A percentile compares a stretch with the other conserved stretches of the same genome.
Evolutionary conservation across 2,113 vertebrate genomes (phyloP).

Genomic region (Phrynosoma platyrhinos): DNA sequence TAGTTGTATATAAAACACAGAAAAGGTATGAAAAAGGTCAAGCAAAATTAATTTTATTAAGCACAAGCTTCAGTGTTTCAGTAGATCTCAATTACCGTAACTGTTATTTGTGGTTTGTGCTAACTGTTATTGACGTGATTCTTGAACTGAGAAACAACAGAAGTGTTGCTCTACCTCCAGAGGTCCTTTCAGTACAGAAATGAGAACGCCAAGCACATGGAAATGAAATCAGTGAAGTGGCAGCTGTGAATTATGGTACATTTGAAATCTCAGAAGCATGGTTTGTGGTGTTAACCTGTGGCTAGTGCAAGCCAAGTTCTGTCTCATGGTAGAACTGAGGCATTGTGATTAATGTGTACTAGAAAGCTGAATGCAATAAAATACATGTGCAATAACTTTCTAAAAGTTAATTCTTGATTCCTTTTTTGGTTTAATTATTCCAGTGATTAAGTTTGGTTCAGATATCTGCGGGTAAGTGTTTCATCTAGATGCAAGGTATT

Average conservation of each 20-base stretch:
- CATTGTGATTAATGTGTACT: background rate
- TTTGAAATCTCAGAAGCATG: background rate
- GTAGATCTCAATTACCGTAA: background rate
- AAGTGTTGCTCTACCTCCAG: background rate
- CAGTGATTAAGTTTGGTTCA: background rate
- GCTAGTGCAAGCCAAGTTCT: background rate
- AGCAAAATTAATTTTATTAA: background rate
- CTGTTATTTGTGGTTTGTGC: background rate
- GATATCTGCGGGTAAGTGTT: rapidly evolving
- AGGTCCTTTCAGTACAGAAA: background rate
- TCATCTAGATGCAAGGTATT: background rate
- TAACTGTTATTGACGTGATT: background rate
- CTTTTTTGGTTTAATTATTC: background rate
- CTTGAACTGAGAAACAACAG: background rate
- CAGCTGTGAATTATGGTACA: background rate
- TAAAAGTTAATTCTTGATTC: background rate
- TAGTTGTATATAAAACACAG: background rate
- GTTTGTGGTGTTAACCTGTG: background rate
- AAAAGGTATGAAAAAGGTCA: background rate
- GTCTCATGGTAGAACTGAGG: background rate
- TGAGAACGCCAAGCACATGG: background rate
- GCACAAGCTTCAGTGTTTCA: background rate
- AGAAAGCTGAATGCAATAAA: background rate
- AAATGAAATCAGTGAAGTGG: background rate
- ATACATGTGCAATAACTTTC: background rate